Percentiles rank a stretch among this genome's conserved stretches.
phyloP scores from a whole-genome alignment of 2,888 invertebrate species.

The Drosophila mayaguana region DNA sequence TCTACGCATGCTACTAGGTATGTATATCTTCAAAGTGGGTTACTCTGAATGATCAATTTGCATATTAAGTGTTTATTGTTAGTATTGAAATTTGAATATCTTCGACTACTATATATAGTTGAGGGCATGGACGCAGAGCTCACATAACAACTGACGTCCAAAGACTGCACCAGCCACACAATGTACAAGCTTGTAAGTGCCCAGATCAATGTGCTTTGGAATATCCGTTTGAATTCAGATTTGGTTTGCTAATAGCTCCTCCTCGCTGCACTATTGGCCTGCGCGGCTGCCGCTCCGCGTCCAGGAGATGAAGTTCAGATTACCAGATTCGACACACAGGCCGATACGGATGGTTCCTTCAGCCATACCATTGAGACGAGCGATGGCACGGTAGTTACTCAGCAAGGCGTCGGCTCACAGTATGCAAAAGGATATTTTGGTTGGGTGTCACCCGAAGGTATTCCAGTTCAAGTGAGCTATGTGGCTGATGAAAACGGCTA shows the following conservation, averaged over 20 bases:
- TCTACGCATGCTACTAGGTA: slow-evolving; percentile 35
- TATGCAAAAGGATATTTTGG: slow-evolving; percentile 76
- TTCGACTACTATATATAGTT: slow-evolving; percentile 59
- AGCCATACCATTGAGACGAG: slow-evolving; percentile 85
- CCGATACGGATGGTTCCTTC: slow-evolving; percentile 84
- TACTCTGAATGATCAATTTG: slow-evolving; percentile 54
- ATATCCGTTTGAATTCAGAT: slow-evolving; percentile 1
- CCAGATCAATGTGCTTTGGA: neutral
- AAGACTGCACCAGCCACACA: slow-evolving; percentile 38
- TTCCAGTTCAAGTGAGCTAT: slow-evolving; percentile 68
- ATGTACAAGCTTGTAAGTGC: slow-evolving; percentile 75
- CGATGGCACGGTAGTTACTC: slow-evolving; percentile 87
- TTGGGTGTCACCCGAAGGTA: slow-evolving; percentile 81
- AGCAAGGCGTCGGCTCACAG: slow-evolving; percentile 86
- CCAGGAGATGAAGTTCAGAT: slow-evolving; percentile 22
- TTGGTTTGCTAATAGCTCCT: slow-evolving; percentile 53
- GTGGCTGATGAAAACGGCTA: slow-evolving; percentile 81
- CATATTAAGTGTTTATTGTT: slow-evolving; percentile 50
- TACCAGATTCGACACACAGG: slow-evolving; percentile 37
- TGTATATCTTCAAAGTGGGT: slow-evolving; percentile 56
- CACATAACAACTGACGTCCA: slow-evolving; percentile 40
- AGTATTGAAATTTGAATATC: slow-evolving; percentile 21
- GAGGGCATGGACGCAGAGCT: slow-evolving; percentile 17
- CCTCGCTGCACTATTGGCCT: slow-evolving; percentile 48
- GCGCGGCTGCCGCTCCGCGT: slow-evolving; percentile 44